Percentiles rank a stretch among this genome's conserved stretches.
Conservation (phyloP, 2,888 invertebrate genomes). For the Loripinus fragilis region DNA sequence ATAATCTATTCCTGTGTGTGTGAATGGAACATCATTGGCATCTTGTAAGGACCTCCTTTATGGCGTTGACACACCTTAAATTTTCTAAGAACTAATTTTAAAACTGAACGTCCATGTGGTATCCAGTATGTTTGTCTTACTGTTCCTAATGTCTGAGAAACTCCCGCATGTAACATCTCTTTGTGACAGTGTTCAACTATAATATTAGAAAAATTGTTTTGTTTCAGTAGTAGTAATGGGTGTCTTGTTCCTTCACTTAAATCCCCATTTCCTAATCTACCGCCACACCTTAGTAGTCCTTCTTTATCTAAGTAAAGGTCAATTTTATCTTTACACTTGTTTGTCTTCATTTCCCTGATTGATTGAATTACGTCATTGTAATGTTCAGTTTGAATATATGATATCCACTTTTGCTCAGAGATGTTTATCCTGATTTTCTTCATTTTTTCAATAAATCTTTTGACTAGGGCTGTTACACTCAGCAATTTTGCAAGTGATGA, state of each 20-base stretch:
- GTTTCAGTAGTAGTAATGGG: neutral
- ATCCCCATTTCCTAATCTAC: constrained; percentile 3
- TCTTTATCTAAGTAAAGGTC: neutral
- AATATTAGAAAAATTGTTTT: neutral
- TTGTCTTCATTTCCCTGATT: neutral
- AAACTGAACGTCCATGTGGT: neutral
- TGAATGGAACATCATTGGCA: constrained; percentile 10
- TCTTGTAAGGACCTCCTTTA: neutral
- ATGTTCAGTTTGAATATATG: neutral
- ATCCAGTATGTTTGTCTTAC: neutral
- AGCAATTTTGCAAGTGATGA: neutral
- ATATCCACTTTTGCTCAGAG: neutral
- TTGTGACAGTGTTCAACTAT: neutral
- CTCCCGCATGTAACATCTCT: neutral
- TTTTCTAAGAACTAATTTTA: neutral
- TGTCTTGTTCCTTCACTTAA: neutral
- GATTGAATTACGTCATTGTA: neutral
- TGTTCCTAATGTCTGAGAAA: neutral
- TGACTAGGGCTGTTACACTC: neutral
- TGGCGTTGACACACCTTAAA: neutral
- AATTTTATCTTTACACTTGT: neutral
- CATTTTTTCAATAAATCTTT: neutral
- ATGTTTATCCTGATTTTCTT: neutral
- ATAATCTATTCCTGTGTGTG: constrained; percentile 35
- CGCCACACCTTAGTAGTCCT: neutral